A percentile compares a stretch with the other conserved stretches of the same genome.
Conservation (phyloP, 2,113 vertebrate genomes). For the Pygoscelis adeliae region DNA sequence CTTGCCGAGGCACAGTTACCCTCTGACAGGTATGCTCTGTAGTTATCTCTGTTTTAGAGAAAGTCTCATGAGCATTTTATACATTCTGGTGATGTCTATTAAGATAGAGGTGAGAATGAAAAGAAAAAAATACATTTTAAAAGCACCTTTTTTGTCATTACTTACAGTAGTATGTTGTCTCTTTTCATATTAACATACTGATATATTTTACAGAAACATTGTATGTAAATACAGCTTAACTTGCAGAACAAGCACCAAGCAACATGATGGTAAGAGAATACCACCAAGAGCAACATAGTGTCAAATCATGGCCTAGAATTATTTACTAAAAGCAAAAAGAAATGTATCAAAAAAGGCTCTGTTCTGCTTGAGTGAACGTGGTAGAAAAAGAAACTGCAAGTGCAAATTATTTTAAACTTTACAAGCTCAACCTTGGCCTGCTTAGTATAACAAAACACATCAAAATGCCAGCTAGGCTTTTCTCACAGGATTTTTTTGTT, state of each 20-base stretch:
- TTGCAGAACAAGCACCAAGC: neutral
- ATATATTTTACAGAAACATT: neutral
- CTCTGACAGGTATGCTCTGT: slow-evolving; percentile 77
- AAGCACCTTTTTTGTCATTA: neutral
- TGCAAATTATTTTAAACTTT: neutral
- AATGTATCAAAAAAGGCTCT: neutral
- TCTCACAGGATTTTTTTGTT: neutral
- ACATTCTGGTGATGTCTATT: neutral
- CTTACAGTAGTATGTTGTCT: neutral
- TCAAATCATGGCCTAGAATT: neutral
- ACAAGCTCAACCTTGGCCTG: neutral
- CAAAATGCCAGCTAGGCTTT: neutral
- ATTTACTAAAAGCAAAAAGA: neutral
- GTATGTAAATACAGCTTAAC: neutral
- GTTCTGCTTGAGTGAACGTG: neutral
- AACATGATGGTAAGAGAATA: neutral
- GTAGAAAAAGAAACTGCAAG: neutral
- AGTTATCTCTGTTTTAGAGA: neutral
- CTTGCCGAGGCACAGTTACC: slow-evolving; percentile 77
- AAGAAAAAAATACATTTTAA: neutral
- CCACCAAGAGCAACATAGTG: neutral
- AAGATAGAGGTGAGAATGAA: neutral
- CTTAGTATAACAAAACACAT: neutral
- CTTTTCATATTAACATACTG: neutral
- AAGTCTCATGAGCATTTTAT: neutral